Evolutionary conservation across 2,113 vertebrate species (phyloP).

Genomic region (Stomatorhinus ivindoensis): DNA sequence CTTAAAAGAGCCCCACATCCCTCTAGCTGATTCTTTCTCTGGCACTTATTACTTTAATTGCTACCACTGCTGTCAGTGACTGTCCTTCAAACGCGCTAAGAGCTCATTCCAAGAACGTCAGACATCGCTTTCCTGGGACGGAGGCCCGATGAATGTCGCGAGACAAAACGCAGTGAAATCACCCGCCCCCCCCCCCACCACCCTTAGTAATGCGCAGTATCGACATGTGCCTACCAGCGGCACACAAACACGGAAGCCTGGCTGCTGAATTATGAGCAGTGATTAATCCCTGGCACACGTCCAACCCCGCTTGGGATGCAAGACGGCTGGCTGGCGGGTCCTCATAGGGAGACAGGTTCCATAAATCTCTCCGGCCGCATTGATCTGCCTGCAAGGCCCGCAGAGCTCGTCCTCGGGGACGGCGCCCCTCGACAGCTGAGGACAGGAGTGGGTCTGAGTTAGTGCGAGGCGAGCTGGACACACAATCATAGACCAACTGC

Average conservation of each 20-base stretch:
- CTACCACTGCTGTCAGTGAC: background rate
- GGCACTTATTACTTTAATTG: background rate
- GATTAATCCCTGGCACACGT: constrained; percentile 19
- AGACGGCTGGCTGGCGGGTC: constrained; percentile 7
- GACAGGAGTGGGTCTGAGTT: background rate
- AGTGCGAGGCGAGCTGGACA: background rate
- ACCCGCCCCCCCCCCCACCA: background rate
- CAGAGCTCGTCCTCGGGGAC: background rate
- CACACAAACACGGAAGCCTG: background rate
- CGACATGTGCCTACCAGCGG: background rate
- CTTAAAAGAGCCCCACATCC: background rate
- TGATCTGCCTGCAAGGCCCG: background rate
- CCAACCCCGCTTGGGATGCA: background rate
- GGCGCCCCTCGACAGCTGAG: background rate
- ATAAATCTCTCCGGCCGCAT: constrained; percentile 12
- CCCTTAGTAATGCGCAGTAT: background rate
- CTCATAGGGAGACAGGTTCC: constrained; percentile 8
- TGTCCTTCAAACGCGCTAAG: background rate
- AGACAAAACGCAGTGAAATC: background rate
- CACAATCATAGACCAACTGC: constrained; percentile 11
- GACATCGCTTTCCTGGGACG: background rate
- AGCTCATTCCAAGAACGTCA: background rate
- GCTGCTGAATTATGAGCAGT: background rate
- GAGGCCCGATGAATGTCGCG: background rate
- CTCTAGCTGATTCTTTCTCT: background rate